A percentile compares a stretch with the other conserved stretches of the same genome.
Evolutionary conservation across 2,797 vertebrate species (phyloP).

Genomic region (Pelobates cultripes): DNA sequence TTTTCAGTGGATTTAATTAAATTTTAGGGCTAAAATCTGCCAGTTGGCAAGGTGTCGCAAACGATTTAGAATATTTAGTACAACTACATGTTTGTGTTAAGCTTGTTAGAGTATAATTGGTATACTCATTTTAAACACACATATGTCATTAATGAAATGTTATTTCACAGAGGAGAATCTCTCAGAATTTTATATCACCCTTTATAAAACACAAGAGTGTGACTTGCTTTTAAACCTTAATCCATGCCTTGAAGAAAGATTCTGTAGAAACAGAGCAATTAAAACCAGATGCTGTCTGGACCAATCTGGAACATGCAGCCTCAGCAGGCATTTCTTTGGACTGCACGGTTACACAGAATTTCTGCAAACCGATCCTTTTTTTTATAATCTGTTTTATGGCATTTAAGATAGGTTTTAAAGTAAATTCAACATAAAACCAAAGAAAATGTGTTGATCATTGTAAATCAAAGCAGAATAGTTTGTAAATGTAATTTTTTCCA

Average conservation of each 20-base stretch:
- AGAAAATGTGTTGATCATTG: neutral
- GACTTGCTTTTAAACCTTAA: conserved; percentile 51
- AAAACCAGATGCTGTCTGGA: conserved; percentile 56
- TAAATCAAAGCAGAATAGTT: conserved; percentile 17
- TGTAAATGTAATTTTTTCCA: conserved; percentile 4
- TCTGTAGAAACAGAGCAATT: conserved; percentile 51
- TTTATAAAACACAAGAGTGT: conserved; percentile 51
- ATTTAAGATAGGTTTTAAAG: conserved; percentile 16
- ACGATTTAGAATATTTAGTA: conserved; percentile 38
- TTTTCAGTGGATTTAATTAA: conserved; percentile 49
- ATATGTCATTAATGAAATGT: conserved; percentile 54
- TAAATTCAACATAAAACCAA: conserved; percentile 6
- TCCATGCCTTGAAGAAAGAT: conserved; percentile 55
- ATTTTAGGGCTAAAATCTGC: conserved; percentile 40
- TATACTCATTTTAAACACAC: conserved; percentile 41
- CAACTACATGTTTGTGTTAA: conserved; percentile 46
- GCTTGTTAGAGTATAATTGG: conserved; percentile 52
- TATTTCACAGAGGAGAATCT: conserved; percentile 48
- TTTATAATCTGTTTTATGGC: conserved; percentile 20
- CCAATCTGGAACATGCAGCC: conserved; percentile 50
- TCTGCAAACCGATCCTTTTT: conserved; percentile 41
- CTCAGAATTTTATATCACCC: conserved; percentile 30
- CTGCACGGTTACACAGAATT: conserved; percentile 33
- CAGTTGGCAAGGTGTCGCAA: conserved; percentile 49
- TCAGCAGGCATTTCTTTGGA: conserved; percentile 49